A percentile compares a stretch with the other conserved stretches of the same genome.
Conservation (phyloP, 2,888 invertebrate genomes). For the Polietes domitor region DNA sequence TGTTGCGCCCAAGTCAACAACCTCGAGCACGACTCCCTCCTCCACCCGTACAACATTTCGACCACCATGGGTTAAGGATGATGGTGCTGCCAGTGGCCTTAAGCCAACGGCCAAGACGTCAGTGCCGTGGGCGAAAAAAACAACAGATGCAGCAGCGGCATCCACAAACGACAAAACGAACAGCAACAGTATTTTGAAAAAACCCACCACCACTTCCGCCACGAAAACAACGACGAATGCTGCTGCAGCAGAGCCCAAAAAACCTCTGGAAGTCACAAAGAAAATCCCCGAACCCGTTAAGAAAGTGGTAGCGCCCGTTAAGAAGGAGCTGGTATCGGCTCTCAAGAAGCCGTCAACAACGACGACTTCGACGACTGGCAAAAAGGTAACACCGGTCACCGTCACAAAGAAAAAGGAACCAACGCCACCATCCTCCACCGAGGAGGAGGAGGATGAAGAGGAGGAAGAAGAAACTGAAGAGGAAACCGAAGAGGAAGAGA, state of each 20-base stretch:
- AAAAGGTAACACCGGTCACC: slow-evolving; percentile 40
- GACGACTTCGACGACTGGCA: slow-evolving; percentile 28
- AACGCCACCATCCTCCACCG: slow-evolving; percentile 73
- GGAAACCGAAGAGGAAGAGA: slow-evolving; percentile 70
- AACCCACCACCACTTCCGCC: slow-evolving; percentile 67
- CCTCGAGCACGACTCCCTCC: slow-evolving; percentile 70
- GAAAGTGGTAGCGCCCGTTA: slow-evolving; percentile 67
- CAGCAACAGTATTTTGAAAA: slow-evolving; percentile 59
- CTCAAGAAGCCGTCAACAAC: slow-evolving; percentile 42
- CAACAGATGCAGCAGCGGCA: slow-evolving; percentile 59
- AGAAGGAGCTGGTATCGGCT: slow-evolving; percentile 67
- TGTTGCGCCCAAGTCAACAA: slow-evolving; percentile 75
- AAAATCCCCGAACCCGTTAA: slow-evolving; percentile 69
- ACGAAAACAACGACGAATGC: slow-evolving; percentile 70
- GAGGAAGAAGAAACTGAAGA: slow-evolving; percentile 72
- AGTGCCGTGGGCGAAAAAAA: slow-evolving; percentile 82
- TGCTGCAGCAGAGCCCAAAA: slow-evolving; percentile 57
- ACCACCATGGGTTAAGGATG: slow-evolving; percentile 87
- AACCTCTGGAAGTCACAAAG: slow-evolving; percentile 63
- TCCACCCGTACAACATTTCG: slow-evolving; percentile 84
- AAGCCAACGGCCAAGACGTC: slow-evolving; percentile 76
- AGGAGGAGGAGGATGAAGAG: slow-evolving; percentile 67
- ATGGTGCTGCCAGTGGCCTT: slow-evolving; percentile 79
- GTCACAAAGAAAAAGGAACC: slow-evolving; percentile 76
- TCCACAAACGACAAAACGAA: slow-evolving; percentile 69